Evolutionary conservation across 1,140 invertebrate genomes (phyloP).

Genomic region (Listronotus bonariensis): DNA sequence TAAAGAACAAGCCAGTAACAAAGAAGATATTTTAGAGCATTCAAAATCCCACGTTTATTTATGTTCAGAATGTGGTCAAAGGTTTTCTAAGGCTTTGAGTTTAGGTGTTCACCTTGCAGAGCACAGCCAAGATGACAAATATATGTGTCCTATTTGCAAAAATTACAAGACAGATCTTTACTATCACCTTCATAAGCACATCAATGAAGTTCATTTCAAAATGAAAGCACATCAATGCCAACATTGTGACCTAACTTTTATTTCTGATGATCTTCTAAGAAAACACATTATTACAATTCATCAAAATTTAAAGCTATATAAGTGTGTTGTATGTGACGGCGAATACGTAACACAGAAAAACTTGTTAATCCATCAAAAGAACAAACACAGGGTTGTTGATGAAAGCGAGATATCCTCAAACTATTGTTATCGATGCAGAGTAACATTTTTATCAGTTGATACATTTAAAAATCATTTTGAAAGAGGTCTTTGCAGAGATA

Average conservation of each 20-base stretch:
- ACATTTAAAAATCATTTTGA: not conserved
- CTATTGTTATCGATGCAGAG: not conserved
- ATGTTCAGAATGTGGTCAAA: too few relatives aligned
- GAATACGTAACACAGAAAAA: not conserved
- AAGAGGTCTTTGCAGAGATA: not conserved
- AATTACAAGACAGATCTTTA: constrained; percentile 17
- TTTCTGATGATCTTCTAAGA: not conserved
- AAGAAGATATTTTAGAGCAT: too few relatives aligned
- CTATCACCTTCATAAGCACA: constrained; percentile 25
- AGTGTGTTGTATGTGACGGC: not conserved
- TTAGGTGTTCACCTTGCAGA: constrained; percentile 28
- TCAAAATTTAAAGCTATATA: not conserved
- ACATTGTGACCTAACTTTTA: not conserved
- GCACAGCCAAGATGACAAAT: constrained; percentile 10
- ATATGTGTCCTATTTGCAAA: constrained; percentile 32
- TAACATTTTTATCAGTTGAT: too few relatives aligned
- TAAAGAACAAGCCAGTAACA: too few relatives aligned
- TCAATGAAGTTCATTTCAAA: constrained; percentile 58
- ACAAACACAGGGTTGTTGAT: not conserved
- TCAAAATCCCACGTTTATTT: too few relatives aligned
- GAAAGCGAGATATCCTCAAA: not conserved
- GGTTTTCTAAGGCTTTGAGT: constrained; percentile 9
- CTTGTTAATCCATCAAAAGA: not conserved
- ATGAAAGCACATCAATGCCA: constrained; percentile 56
- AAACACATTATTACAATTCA: not conserved